These are phyloP conservation scores for human (Homo sapiens) DNA, from an alignment of 2,113 vertebrate genomes.

Conservation along the genomic window GRCh38 chr13:51369001-51369500, in stretches of 20 bases:
- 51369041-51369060: conserved; percentile 83
- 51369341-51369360: background rate
- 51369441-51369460: background rate
- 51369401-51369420: background rate
- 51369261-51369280: conserved; percentile 90
- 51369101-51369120: conserved; percentile 76
- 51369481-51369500: background rate
- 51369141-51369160: conserved; percentile 79
- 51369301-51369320: conserved; percentile 83
- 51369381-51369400: background rate
- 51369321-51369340: background rate
- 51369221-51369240: conserved; percentile 77
- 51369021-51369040: conserved; percentile 89
- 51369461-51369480: background rate
- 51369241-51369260: conserved; percentile 86
- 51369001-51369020: conserved; percentile 86
- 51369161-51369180: conserved; percentile 82
- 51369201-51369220: conserved; percentile 81
- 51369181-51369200: conserved; percentile 80
- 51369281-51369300: conserved; percentile 77
- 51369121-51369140: conserved; percentile 84
- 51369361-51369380: background rate
- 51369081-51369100: conserved; percentile 81
- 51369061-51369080: conserved; percentile 81
- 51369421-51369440: conserved; percentile 5